phyloP scores from a whole-genome alignment of 1,140 invertebrate species.

The Acromyrmex echinatior region DNA sequence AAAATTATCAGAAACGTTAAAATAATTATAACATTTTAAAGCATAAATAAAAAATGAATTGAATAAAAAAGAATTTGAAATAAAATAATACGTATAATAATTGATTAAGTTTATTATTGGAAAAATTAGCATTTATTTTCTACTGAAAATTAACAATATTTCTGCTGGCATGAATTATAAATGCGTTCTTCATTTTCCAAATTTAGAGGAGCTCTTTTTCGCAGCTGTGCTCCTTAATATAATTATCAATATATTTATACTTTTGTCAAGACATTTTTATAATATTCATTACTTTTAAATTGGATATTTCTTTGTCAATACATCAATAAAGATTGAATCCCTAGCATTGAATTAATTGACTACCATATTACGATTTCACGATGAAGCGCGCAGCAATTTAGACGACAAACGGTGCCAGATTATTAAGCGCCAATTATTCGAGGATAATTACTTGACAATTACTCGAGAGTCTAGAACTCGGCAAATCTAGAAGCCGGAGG shows the following conservation, averaged over 20 bases:
- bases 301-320: background rate
- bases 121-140: background rate
- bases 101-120: background rate
- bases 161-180: background rate
- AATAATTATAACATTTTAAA: background rate
- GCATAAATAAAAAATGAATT: background rate
- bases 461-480: conserved; percentile 73
- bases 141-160: background rate
- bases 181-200: background rate
- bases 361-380: conserved; percentile 25
- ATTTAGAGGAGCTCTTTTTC: background rate
- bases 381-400: conserved; percentile 41
- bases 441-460: conserved; percentile 71
- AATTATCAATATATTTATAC: background rate
- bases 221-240: background rate
- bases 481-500: conserved; percentile 77
- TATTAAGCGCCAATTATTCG: conserved; percentile 62
- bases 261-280: background rate
- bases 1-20: background rate
- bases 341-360: conserved; percentile 33
- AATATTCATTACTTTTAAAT: background rate
- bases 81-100: background rate
- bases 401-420: conserved; percentile 57
- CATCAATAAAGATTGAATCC: background rate
- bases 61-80: background rate